Base-by-base conservation (phyloP, 2,113 vertebrate genomes). In the Tachycineta bicolor region DNA sequence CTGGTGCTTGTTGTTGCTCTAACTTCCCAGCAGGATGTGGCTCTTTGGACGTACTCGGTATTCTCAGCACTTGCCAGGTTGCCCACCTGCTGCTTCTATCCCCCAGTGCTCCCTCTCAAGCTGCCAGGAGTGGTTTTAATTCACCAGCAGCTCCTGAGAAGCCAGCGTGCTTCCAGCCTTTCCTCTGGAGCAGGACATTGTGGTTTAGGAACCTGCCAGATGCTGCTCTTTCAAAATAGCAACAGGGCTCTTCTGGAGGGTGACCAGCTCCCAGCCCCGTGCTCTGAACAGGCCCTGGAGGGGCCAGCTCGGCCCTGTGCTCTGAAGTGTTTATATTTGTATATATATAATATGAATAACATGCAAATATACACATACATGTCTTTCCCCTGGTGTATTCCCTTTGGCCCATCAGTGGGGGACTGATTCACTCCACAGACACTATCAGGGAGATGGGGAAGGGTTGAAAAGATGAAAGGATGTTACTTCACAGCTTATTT, bases 171-270 rank as follows among this genome's bases (percentile, higher is more conserved):
- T 34, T 65, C 34, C 86, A 74, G 46, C 39, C 23, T 9, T 71
- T 39, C 39, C 1, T 3, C 60, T 59, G 64, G 53, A 69, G 73
- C 1, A 0, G 52, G 44, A 44, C 8, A 2, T 4, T 37, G 37
- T 4, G 2, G 24, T 23, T 58, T 15, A 21, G 69, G 41, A 70
- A 43, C 31, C 39, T 43, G 34, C 0, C 8, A 62, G 60, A 25
- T 49, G 46, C 18, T 44, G 14, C 12, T 41, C 21, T 49, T 55
- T 29, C 11, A 5, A 74, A 70, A 59, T 0, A 82, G 25, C 18
- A 37, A 10, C 2, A 15, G 13, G 22, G 20, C 24, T 80, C 13
- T 43, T 33, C 0, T 5, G n/a, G 10, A 33, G 4, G 3, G n/a
- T 5, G 17, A 37, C 39, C 62, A 52, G 37, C 11, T 2, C 25